Base-by-base conservation (phyloP, 2,888 invertebrate genomes). In the Mycogona germanica region DNA sequence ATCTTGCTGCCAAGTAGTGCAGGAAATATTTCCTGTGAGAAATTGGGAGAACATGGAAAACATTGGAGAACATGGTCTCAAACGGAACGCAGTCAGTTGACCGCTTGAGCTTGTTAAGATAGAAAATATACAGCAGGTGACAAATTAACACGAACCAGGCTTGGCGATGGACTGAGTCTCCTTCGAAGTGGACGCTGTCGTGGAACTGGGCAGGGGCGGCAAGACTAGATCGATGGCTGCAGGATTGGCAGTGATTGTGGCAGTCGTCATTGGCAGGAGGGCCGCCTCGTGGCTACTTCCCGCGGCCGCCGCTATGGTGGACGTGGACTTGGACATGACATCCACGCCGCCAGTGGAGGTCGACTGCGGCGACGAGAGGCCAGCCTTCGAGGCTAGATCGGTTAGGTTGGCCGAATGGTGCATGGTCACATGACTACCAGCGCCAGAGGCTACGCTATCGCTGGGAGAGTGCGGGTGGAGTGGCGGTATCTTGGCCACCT, bases 1-100 rank as follows among this genome's bases (percentile, higher is more conserved):
- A 78, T 58, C 81, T 78, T 70, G 91, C 89, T 46, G 85, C 87
- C 58, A 91, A 58, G 58, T 57, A 67, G 21, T 58, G 57, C 14
- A 61, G 23, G n/a, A n/a, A 25, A 17, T 46, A 12, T 45, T 45
- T 25, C 45, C 26, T 45, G 21, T 28, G 26, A 26, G 3, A 25
- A 45, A 12, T 17, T 17, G 21, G 21, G 7, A 40, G 21, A 41
- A n/a, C 14, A n/a, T 41, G 41, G n/a, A n/a, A 3, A 41, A 41
- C 21, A 9, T 19, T 38, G 19, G n/a, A 44, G 19, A 44, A 6
- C 17, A 5, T 25, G 17, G 5, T 25, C 29, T 3, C 25, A 47
- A 47, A 26, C n/a, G 30, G 30, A 26, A 47, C 7, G 19, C 9
- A 41, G 17, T n/a, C n/a, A n/a, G n/a, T n/a, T n/a, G n/a, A n/a